phyloP scores from a whole-genome alignment of 2,888 invertebrate species.

The Leptura quadrifasciata region DNA sequence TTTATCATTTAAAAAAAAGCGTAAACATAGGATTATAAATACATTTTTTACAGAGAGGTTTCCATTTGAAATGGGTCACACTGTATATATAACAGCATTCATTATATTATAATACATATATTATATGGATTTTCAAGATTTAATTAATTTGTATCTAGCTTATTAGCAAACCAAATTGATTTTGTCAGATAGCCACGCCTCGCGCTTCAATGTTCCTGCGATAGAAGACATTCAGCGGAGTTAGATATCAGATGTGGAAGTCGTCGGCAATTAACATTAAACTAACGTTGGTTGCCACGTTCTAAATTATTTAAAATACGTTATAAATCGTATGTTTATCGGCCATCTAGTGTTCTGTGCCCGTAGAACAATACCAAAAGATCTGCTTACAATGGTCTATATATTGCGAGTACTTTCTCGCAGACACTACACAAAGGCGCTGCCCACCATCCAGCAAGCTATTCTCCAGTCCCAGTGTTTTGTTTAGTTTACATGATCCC shows the following conservation, averaged over 20 bases:
- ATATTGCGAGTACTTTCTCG: slow-evolving; percentile 60
- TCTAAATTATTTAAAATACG: slow-evolving; percentile 65
- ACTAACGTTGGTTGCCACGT: slow-evolving; percentile 62
- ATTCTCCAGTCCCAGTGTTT: slow-evolving; percentile 40
- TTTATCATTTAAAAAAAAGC: too few relatives aligned
- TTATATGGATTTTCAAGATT: not conserved
- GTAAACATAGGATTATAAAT: too few relatives aligned
- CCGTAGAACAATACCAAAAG: slow-evolving; percentile 66
- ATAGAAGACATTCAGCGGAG: not conserved
- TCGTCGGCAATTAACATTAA: slow-evolving; percentile 52
- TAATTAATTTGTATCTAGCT: not conserved
- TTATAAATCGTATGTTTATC: slow-evolving; percentile 68
- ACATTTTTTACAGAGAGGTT: too few relatives aligned
- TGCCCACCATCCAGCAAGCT: slow-evolving; percentile 45
- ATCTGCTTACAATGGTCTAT: slow-evolving; percentile 69
- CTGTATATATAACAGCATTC: too few relatives aligned
- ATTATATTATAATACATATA: too few relatives aligned
- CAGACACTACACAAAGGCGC: slow-evolving; percentile 53
- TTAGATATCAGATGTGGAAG: slow-evolving; percentile 46
- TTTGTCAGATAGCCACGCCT: slow-evolving; percentile 59
- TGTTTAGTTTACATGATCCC: slow-evolving; percentile 50
- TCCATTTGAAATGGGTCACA: too few relatives aligned
- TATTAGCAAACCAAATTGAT: slow-evolving; percentile 57
- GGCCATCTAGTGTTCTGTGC: slow-evolving; percentile 62
- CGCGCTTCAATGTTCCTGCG: slow-evolving; percentile 62